Percentiles rank a stretch among this genome's conserved stretches.
phyloP scores from a whole-genome alignment of 2,888 invertebrate species.

The Perdita meconis region DNA sequence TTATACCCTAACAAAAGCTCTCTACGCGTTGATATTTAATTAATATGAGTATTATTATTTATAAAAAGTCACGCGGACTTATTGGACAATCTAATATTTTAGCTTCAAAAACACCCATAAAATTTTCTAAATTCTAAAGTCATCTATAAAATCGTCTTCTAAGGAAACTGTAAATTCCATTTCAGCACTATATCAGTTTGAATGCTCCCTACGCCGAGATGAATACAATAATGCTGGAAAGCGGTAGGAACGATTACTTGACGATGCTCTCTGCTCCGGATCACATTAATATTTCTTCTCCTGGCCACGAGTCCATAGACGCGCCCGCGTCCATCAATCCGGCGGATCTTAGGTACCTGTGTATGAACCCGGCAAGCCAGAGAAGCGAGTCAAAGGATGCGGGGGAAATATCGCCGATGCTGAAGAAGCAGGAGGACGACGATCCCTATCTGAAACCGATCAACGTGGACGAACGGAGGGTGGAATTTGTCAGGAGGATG shows the following conservation, averaged over 20 bases:
- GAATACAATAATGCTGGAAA: constrained; percentile 86
- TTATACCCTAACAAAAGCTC: too few species aligned
- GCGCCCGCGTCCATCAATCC: constrained; percentile 82
- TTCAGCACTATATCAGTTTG: constrained; percentile 94
- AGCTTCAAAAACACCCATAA: too few species aligned
- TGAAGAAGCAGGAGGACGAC: constrained; percentile 74
- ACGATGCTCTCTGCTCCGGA: constrained; percentile 92
- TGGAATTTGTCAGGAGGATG: constrained; percentile 78
- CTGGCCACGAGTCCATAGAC: constrained; percentile 86
- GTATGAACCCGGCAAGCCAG: constrained; percentile 86
- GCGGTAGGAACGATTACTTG: constrained; percentile 89
- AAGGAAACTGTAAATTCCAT: constrained; percentile 60
- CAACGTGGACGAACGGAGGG: constrained; percentile 79
- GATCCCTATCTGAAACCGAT: constrained; percentile 82
- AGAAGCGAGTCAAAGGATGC: constrained; percentile 79
- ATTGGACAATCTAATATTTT: too few species aligned
- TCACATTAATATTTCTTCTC: constrained; percentile 87
- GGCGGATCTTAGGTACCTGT: constrained; percentile 84
- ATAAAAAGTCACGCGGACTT: too few species aligned
- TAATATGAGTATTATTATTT: too few species aligned
- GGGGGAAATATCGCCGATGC: constrained; percentile 78
- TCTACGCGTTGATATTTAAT: too few species aligned
- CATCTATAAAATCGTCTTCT: background rate
- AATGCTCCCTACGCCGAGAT: constrained; percentile 91
- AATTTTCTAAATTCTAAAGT: too few species aligned